phyloP scores from a whole-genome alignment of 2,113 vertebrate species.

The Gymnarchus niloticus region DNA sequence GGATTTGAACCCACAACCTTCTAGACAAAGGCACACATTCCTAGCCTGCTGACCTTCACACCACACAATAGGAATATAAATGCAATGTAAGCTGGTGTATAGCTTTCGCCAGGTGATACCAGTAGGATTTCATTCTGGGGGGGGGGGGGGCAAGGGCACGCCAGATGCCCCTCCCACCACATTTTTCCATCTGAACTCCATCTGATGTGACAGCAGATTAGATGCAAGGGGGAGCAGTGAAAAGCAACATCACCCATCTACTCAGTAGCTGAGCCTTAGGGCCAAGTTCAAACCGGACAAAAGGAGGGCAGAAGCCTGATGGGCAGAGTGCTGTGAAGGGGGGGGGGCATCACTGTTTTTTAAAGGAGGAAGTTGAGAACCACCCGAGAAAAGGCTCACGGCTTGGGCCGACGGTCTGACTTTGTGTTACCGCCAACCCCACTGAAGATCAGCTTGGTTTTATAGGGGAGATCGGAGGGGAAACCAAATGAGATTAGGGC shows the following conservation, averaged over 20 bases:
- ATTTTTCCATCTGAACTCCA: not conserved
- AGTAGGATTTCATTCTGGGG: too few relatives aligned
- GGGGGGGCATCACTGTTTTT: not conserved
- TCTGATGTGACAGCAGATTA: not conserved
- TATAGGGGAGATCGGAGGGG: constrained; percentile 29
- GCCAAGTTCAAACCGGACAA: not conserved
- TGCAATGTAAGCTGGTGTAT: too few relatives aligned
- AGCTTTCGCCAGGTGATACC: too few relatives aligned
- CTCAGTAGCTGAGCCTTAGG: not conserved
- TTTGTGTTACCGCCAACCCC: constrained; percentile 13
- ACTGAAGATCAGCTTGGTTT: constrained; percentile 10
- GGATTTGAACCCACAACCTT: not conserved
- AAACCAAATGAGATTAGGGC: constrained; percentile 62
- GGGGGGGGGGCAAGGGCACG: not conserved
- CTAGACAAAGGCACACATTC: not conserved
- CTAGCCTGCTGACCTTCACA: not conserved
- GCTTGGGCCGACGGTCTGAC: not conserved
- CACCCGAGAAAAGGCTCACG: constrained; percentile 43
- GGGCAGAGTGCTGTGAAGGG: not conserved
- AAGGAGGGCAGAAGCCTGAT: not conserved
- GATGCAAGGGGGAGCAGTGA: not conserved
- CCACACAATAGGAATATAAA: not conserved
- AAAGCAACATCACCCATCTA: not conserved
- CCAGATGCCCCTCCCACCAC: not conserved
- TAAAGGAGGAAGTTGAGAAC: constrained; percentile 15